A percentile compares a stretch with the other conserved stretches of the same genome.
Conservation (phyloP, 2,888 invertebrate genomes). For the Pandemis corylana region DNA sequence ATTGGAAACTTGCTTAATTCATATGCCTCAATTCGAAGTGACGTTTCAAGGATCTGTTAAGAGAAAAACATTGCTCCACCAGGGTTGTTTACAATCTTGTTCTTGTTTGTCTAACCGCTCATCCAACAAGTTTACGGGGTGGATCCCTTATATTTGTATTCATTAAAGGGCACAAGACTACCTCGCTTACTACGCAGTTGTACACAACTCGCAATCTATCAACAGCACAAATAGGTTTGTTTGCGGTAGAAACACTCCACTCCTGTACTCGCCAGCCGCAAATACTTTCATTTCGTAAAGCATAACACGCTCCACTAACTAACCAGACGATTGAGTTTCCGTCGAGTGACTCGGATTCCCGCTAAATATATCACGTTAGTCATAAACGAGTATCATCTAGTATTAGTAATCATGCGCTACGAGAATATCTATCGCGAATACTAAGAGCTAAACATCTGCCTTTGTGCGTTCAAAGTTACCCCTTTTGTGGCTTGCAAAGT, state of each 20-base stretch:
- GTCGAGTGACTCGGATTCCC: constrained; percentile 27
- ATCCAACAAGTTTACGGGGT: background rate
- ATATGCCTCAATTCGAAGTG: background rate
- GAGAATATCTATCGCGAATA: background rate
- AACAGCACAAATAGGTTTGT: constrained; percentile 16
- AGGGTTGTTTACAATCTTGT: constrained; percentile 8
- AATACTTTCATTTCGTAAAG: constrained; percentile 40
- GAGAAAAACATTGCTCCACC: background rate
- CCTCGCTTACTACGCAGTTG: constrained; percentile 3
- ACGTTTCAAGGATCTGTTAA: background rate
- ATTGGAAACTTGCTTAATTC: constrained; percentile 19
- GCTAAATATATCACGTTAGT: constrained; percentile 36
- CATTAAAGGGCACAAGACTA: constrained; percentile 5
- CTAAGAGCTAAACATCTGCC: constrained; percentile 1
- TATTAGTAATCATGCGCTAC: constrained; percentile 3
- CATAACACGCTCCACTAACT: constrained; percentile 39
- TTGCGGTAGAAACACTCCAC: constrained; percentile 32
- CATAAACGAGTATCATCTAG: constrained; percentile 16
- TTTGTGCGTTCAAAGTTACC: constrained; percentile 14
- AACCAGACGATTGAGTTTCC: constrained; percentile 35
- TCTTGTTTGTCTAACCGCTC: constrained; percentile 12
- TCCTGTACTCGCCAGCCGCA: constrained; percentile 23
- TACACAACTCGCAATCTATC: constrained; percentile 6
- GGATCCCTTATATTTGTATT: constrained; percentile 23
- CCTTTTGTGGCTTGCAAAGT: constrained; percentile 18